These are phyloP conservation scores for Lanistes nyassanus DNA, from an alignment of 1,140 invertebrate species.

Conservation along the genomic window DNA sequence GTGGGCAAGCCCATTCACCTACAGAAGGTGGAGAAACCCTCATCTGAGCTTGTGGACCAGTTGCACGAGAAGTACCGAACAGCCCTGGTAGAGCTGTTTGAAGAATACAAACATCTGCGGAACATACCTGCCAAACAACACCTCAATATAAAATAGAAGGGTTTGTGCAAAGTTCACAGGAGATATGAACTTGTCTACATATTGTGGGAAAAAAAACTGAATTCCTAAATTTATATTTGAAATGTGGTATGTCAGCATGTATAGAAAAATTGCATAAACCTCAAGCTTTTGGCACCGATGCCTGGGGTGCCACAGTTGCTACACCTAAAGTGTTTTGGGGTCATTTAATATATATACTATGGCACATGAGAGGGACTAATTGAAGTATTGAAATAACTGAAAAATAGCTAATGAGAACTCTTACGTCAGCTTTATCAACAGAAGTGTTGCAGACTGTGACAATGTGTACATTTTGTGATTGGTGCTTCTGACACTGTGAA, in stretches of 20 bases:
- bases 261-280: not conserved
- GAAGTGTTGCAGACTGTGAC: too few species aligned
- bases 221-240: not conserved
- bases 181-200: not conserved
- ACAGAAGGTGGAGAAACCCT: conserved; percentile 76
- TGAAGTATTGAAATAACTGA: too few species aligned
- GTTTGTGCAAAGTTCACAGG: not conserved
- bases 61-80: conserved; percentile 80
- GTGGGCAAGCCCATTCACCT: conserved; percentile 86
- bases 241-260: not conserved
- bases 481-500: too few species aligned
- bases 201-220: too few species aligned
- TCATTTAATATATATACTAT: too few species aligned
- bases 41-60: conserved; percentile 77
- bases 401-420: too few species aligned
- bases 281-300: not conserved
- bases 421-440: too few species aligned
- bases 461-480: too few species aligned
- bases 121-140: not conserved
- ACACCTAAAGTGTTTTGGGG: not conserved
- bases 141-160: not conserved
- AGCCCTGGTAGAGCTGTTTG: conserved; percentile 78
- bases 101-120: conserved; percentile 75
- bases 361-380: too few species aligned
- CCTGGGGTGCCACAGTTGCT: too few species aligned